These are phyloP conservation scores for Eudemis profundana DNA, from an alignment of 2,888 invertebrate species.

Conservation along the genomic window DNA sequence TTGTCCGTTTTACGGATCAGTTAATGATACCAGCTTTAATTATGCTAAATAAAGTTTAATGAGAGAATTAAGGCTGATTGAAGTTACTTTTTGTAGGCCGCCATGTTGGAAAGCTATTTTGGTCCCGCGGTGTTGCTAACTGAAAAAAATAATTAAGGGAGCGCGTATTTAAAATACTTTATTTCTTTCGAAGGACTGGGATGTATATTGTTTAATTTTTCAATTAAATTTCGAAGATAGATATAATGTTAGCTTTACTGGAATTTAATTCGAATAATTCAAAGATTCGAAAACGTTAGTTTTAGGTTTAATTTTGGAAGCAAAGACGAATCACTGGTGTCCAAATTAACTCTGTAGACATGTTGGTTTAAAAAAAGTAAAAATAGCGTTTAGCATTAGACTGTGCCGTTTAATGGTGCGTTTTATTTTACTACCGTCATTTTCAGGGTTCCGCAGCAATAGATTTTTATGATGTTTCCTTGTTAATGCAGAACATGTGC, in stretches of 20 bases:
- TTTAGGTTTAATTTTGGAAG: conserved; percentile 16
- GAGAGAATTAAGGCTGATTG: conserved; percentile 38
- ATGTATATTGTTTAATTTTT: conserved; percentile 38
- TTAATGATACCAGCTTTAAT: conserved; percentile 34
- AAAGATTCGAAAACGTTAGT: neutral
- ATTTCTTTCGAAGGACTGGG: conserved; percentile 9
- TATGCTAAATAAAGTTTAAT: conserved; percentile 41
- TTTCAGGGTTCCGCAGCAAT: conserved; percentile 31
- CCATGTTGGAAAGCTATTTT: conserved; percentile 39
- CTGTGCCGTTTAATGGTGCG: conserved; percentile 43
- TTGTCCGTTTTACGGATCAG: conserved; percentile 39
- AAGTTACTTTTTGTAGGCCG: conserved; percentile 38
- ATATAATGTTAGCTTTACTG: neutral
- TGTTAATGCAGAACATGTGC: conserved; percentile 21
- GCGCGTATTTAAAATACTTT: conserved; percentile 34
- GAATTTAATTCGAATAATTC: neutral
- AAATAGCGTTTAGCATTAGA: conserved; percentile 43
- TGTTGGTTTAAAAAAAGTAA: conserved; percentile 38
- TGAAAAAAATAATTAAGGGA: conserved; percentile 38
- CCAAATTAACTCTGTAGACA: conserved; percentile 26
- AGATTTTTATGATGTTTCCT: conserved; percentile 22
- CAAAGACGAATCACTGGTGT: conserved; percentile 36
- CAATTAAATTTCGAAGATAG: conserved; percentile 27
- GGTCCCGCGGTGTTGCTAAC: conserved; percentile 28
- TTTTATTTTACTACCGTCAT: conserved; percentile 40